A percentile compares a stretch with the other conserved stretches of the same genome.
phyloP scores from a whole-genome alignment of 2,797 vertebrate genomes.

The Anguilla marmorata region DNA sequence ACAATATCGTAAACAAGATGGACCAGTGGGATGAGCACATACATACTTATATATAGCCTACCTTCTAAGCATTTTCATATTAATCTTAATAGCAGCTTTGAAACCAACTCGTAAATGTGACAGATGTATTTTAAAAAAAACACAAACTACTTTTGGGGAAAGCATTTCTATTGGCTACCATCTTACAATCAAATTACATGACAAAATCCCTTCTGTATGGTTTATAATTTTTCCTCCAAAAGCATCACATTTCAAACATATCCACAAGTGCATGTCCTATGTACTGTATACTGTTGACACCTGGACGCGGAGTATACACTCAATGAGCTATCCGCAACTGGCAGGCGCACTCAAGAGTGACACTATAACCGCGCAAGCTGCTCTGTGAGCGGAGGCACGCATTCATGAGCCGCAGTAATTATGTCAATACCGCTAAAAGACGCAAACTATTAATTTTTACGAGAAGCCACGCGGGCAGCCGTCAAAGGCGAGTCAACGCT shows the following conservation, averaged over 20 bases:
- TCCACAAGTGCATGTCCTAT: neutral
- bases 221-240: too few relatives aligned
- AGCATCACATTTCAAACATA: neutral
- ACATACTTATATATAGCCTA: neutral
- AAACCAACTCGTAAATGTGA: neutral
- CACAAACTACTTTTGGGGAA: neutral
- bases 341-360: neutral
- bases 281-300: too few relatives aligned
- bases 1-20: too few relatives aligned
- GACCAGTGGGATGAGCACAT: too few relatives aligned
- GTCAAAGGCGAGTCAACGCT: neutral
- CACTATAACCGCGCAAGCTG: neutral
- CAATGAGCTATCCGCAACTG: too few relatives aligned
- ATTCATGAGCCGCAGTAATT: conserved; percentile 7
- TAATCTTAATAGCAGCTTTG: neutral
- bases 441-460: neutral
- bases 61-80: neutral
- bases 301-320: too few relatives aligned
- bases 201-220: neutral
- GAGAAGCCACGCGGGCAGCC: neutral
- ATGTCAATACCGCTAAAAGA: conserved; percentile 15
- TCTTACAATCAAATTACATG: neutral
- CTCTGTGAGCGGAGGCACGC: neutral
- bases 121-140: neutral
- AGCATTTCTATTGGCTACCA: neutral